A percentile compares a stretch with the other conserved stretches of the same genome.
phyloP scores from a whole-genome alignment of 2,888 invertebrate species.

The Conus canariensis region DNA sequence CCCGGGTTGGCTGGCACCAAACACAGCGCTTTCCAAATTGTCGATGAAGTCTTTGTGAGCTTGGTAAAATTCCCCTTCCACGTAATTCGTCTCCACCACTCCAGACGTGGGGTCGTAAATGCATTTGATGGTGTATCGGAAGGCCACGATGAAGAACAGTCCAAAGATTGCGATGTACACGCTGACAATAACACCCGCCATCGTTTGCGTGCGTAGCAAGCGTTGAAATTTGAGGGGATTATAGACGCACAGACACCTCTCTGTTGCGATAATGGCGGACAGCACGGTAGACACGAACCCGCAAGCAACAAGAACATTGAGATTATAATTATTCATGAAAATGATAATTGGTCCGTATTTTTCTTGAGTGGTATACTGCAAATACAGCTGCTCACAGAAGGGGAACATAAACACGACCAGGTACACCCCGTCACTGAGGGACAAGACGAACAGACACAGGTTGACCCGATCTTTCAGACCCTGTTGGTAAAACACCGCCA shows the following conservation, averaged over 20 bases:
- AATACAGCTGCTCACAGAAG: background rate
- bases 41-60: slow-evolving; percentile 8
- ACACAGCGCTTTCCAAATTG: background rate
- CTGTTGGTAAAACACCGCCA: slow-evolving; percentile 16
- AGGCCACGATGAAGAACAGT: background rate
- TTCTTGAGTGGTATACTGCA: background rate
- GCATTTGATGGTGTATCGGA: background rate
- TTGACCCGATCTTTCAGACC: background rate
- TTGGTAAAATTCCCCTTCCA: background rate
- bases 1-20: background rate
- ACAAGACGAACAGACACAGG: background rate
- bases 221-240: background rate
- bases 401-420: background rate
- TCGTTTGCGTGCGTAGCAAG: background rate
- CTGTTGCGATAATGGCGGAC: slow-evolving; percentile 21
- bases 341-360: background rate
- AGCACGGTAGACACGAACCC: background rate
- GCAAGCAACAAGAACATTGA: background rate
- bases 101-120: background rate
- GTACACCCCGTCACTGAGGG: background rate
- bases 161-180: background rate
- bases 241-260: slow-evolving; percentile 8
- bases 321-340: background rate
- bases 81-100: too few species aligned
- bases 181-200: background rate